These are phyloP conservation scores for Oreochromis mossambicus DNA, from an alignment of 2,797 vertebrate genomes.

Conservation along the genomic window DNA sequence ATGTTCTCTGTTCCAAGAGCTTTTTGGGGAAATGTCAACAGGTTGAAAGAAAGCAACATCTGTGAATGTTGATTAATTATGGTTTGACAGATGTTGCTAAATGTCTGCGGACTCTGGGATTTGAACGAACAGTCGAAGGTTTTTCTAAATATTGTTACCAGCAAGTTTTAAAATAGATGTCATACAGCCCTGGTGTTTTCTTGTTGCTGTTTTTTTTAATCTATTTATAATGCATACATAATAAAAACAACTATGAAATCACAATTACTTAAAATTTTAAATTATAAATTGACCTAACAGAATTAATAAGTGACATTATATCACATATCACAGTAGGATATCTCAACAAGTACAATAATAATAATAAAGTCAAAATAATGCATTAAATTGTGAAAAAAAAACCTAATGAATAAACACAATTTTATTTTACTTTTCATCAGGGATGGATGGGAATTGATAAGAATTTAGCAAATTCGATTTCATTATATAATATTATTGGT, in stretches of 20 bases:
- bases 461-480: neutral
- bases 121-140: constrained; percentile 1
- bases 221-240: neutral
- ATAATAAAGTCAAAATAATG: neutral
- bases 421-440: neutral
- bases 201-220: neutral
- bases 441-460: neutral
- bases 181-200: accelerated
- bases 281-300: neutral
- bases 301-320: neutral
- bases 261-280: neutral
- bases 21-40: constrained; percentile 45
- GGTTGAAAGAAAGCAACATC: constrained; percentile 47
- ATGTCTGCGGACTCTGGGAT: constrained; percentile 10
- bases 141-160: neutral
- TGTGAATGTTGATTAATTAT: constrained; percentile 58
- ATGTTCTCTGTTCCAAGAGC: constrained; percentile 18
- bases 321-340: neutral
- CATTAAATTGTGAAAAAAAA: neutral
- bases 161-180: neutral
- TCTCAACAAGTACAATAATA: neutral
- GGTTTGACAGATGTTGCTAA: constrained; percentile 56
- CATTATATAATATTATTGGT: accelerated
- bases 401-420: neutral
- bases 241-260: accelerated